Conservation (phyloP, 2,113 vertebrate species). For the Anolis sagrei region DNA sequence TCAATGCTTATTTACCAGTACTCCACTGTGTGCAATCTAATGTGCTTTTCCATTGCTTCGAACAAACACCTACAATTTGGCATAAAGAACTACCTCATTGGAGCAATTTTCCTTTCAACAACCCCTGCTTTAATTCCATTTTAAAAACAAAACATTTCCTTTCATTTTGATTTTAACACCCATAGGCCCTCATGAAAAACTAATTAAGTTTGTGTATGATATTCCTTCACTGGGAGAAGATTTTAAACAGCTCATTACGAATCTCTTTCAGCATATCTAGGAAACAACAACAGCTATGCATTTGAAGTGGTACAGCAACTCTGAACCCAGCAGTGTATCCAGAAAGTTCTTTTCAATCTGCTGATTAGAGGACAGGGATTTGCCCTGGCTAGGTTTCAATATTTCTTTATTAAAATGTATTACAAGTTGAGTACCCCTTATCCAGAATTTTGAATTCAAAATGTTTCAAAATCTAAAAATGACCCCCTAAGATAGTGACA, state of each 20-base stretch:
- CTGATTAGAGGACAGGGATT: not conserved
- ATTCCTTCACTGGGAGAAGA: not conserved
- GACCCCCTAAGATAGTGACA: too few relatives aligned
- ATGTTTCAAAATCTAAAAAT: too few relatives aligned
- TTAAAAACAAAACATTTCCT: not conserved
- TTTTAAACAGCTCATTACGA: not conserved
- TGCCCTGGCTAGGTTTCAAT: not conserved
- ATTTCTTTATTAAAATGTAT: not conserved
- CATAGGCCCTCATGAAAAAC: not conserved
- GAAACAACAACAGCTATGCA: not conserved
- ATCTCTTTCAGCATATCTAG: not conserved
- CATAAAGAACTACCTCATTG: not conserved
- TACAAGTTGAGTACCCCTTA: too few relatives aligned
- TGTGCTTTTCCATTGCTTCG: not conserved
- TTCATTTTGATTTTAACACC: not conserved
- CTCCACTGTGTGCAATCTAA: not conserved
- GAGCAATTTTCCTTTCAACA: not conserved
- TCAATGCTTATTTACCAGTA: not conserved
- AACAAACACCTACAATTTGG: not conserved
- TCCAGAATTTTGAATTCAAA: too few relatives aligned
- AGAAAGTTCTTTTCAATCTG: not conserved
- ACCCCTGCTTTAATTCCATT: not conserved
- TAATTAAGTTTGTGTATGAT: conserved; percentile 5
- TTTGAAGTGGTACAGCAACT: not conserved
- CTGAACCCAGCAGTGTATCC: not conserved